Base-by-base conservation (phyloP, 2,797 vertebrate genomes). In the Neosilurus mollespiculum region DNA sequence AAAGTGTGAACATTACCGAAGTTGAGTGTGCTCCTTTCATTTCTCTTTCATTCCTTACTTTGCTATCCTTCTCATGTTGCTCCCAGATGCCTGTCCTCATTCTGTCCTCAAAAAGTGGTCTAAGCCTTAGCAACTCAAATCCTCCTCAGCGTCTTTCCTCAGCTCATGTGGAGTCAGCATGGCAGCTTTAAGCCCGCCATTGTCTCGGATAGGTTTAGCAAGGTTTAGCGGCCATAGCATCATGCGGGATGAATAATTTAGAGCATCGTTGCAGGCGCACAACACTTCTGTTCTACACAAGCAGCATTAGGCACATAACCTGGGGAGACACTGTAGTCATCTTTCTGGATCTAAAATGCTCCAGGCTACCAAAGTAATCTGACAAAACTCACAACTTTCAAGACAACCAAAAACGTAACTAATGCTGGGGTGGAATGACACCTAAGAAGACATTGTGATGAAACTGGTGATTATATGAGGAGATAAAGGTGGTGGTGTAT, bases 261-360 rank as follows among this genome's bases (percentile, higher is more conserved):
- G 90, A 89, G 90, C 87, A 20, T 88, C 81, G 51, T 84, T 88
- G 91, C 87, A 87, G 83, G 81, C 54, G 85, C 83, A 87, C 89
- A 85, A 90, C 91, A 90, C 89, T 88, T 87, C 89, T 89, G 59
- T 92, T 93, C 91, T 94, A 91, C 91, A 93, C 90, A 93, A 93
- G 91, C 91, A 91, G 93, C 93, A 94, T 93, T 93, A 93, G 88
- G 91, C 88, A 91, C 89, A 93, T 91, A 91, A 92, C 88, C 87
- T 87, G 83, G 86, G 51, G 75, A 78, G 10, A 87, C 88, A 89
- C 88, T 88, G 30, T 59, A 37, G 56, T 70, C 30, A 82, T 56
- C 34, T 56, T 22, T 22, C 65, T 56, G 26, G n/a, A 51, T 58
- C 22, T 16, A 67, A 73, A 69, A 66, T 24, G 37, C 76, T 73